phyloP scores from a whole-genome alignment of 1,140 invertebrate species.

The Oncopeltus fasciatus region DNA sequence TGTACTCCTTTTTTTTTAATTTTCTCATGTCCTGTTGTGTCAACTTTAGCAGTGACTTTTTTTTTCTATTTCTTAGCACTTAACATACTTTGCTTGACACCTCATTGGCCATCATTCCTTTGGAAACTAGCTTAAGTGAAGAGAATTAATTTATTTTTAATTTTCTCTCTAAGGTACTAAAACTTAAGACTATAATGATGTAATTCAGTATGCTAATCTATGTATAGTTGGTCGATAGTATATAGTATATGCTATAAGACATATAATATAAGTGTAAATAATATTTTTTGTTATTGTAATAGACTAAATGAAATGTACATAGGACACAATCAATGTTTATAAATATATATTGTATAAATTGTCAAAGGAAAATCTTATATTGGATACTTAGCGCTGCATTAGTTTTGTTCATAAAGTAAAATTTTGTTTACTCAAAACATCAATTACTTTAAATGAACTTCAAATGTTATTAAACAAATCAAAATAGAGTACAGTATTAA shows the following conservation, averaged over 20 bases:
- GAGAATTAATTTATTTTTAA: no score
- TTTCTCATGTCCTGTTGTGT: no score
- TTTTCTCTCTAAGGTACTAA: slow-evolving; percentile 7
- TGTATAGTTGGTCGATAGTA: neutral
- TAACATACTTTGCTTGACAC: no score
- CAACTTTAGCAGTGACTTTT: no score
- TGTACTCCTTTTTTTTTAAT: no score
- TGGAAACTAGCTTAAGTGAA: no score
- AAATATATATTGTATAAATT: neutral
- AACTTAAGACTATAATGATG: slow-evolving; percentile 2
- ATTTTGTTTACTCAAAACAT: no score
- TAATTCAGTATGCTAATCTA: neutral
- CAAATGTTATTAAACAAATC: neutral
- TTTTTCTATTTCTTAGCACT: no score
- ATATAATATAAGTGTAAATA: neutral
- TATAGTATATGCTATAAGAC: neutral
- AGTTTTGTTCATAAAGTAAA: no score
- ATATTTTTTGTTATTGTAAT: neutral
- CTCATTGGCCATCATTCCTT: no score
- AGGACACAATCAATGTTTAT: neutral
- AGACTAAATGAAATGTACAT: neutral
- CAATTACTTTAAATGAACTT: neutral
- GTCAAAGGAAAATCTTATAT: no score
- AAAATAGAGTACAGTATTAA: neutral
- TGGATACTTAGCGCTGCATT: no score